Conservation (phyloP, 1,140 invertebrate genomes). For the Cheumatopsyche charites region DNA sequence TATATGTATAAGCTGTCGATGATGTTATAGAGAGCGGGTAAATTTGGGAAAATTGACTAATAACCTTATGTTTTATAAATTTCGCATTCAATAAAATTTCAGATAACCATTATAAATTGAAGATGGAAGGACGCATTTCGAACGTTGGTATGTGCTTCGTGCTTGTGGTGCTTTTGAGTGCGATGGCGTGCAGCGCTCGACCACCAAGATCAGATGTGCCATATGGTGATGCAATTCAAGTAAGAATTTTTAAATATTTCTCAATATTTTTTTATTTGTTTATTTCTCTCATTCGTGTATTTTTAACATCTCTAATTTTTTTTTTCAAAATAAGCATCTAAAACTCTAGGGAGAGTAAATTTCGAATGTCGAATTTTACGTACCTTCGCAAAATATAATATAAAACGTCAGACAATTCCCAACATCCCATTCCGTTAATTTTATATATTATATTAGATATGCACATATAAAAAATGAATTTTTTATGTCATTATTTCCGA, state of each 20-base stretch:
- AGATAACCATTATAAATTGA: constrained; percentile 7
- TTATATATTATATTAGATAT: too few species aligned
- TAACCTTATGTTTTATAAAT: too few species aligned
- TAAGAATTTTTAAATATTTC: constrained; percentile 22
- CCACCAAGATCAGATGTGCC: constrained; percentile 38
- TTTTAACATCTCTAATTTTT: neutral
- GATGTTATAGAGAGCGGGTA: too few species aligned
- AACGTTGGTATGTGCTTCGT: constrained; percentile 30
- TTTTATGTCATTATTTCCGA: too few species aligned
- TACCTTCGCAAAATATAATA: too few species aligned
- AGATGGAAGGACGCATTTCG: constrained; percentile 42
- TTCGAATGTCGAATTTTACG: neutral
- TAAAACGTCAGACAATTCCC: too few species aligned
- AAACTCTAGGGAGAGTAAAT: neutral
- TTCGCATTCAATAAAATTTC: too few species aligned
- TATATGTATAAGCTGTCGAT: too few species aligned
- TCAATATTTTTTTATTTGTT: neutral
- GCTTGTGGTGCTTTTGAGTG: constrained; percentile 37
- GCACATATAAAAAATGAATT: too few species aligned
- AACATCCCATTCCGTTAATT: too few species aligned
- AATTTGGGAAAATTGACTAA: too few species aligned
- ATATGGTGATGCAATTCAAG: constrained; percentile 41
- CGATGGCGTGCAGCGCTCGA: constrained; percentile 37
- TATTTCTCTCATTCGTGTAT: neutral
- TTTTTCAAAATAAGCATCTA: neutral